A percentile compares a stretch with the other conserved stretches of the same genome.
Evolutionary conservation across 2,113 vertebrate genomes (phyloP).

Genomic region (Anolis carolinensis): DNA sequence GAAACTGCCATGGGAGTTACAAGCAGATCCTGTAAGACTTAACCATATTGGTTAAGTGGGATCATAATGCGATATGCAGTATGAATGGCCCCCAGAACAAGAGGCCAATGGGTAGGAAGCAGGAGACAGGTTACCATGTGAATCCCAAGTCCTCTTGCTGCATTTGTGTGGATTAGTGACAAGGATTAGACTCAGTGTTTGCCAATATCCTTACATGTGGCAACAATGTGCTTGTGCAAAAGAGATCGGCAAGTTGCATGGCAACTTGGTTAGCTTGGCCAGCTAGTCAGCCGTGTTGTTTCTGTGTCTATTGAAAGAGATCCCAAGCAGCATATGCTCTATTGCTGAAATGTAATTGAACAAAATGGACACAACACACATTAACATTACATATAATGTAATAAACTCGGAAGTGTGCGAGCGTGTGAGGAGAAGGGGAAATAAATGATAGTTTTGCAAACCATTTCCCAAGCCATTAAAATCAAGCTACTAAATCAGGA

Average conservation of each 20-base stretch:
- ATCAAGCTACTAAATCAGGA: not conserved
- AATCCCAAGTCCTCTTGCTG: not conserved
- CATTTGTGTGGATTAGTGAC: not conserved
- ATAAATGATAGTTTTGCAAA: not conserved
- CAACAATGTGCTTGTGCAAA: too few species aligned
- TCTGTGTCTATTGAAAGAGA: not conserved
- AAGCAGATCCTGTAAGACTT: too few species aligned
- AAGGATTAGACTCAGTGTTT: not conserved
- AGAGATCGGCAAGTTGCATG: too few species aligned
- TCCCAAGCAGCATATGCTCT: not conserved
- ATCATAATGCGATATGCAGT: too few species aligned
- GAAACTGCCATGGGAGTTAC: too few species aligned
- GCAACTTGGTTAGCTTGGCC: not conserved
- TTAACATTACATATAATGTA: constrained; percentile 11
- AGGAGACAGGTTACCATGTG: not conserved
- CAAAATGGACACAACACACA: not conserved
- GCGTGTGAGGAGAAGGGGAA: too few species aligned
- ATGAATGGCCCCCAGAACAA: not conserved
- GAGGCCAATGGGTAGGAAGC: not conserved
- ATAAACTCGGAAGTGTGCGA: not conserved
- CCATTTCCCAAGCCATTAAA: not conserved
- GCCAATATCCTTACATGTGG: too few species aligned
- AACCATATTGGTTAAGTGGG: too few species aligned
- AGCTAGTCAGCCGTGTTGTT: not conserved
- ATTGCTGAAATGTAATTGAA: constrained; percentile 11